Evolutionary conservation across 2,888 invertebrate species (phyloP).

Genomic region (Leucania comma): DNA sequence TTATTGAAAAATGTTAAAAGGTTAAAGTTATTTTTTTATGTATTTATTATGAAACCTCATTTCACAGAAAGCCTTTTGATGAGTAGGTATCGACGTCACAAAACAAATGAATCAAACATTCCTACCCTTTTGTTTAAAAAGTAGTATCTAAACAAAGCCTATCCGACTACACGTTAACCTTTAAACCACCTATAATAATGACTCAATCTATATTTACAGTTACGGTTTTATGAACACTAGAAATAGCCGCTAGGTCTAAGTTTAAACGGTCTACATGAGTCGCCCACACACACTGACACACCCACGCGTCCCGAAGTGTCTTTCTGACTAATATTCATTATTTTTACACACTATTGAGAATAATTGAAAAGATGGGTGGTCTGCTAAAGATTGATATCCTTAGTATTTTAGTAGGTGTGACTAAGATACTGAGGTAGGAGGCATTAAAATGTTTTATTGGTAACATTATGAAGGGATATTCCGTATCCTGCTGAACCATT

Average conservation of each 20-base stretch:
- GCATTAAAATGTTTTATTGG: neutral
- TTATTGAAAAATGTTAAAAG: no score
- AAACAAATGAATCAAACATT: no score
- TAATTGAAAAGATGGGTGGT: slow-evolving; percentile 39
- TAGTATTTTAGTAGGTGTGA: slow-evolving; percentile 17
- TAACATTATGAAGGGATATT: neutral
- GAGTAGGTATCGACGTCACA: no score
- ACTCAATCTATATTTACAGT: neutral
- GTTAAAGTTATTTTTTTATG: no score
- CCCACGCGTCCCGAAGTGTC: slow-evolving; percentile 16
- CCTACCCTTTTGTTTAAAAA: neutral
- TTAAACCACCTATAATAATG: neutral
- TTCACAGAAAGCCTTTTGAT: no score
- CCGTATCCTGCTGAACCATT: neutral
- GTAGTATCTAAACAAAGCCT: neutral
- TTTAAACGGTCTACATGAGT: slow-evolving; percentile 4
- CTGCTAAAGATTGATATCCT: slow-evolving; percentile 23
- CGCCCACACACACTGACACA: slow-evolving; percentile 37
- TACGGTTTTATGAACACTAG: neutral
- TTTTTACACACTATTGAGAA: slow-evolving; percentile 10
- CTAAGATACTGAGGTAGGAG: neutral
- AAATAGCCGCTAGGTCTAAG: slow-evolving; percentile 24
- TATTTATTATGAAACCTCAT: no score
- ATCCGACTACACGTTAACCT: neutral
- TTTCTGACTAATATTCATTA: slow-evolving; percentile 26